These are phyloP conservation scores for Aethes cnicana DNA, from an alignment of 2,888 invertebrate species.

Conservation along the genomic window DNA sequence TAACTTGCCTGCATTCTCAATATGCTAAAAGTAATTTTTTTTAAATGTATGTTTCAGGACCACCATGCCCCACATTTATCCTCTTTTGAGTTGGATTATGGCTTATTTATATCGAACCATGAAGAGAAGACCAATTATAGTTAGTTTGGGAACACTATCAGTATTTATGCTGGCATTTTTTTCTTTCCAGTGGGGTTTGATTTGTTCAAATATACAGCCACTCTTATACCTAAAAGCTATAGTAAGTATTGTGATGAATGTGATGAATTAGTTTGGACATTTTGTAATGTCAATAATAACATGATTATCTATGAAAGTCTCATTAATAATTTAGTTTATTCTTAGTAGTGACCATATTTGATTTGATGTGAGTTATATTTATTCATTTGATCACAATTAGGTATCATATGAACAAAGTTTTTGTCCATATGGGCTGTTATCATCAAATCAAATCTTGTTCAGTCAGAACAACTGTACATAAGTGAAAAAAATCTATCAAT, in stretches of 20 bases:
- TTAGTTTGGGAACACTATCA: conserved; percentile 34
- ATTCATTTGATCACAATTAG: no score
- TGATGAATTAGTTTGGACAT: not conserved
- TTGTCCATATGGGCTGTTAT: no score
- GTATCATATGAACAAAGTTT: no score
- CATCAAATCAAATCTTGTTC: no score
- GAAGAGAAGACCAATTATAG: conserved; percentile 37
- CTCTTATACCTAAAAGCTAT: conserved; percentile 79
- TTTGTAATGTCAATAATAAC: not conserved
- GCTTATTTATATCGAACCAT: conserved; percentile 38
- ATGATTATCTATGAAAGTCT: not conserved
- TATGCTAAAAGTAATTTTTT: no score
- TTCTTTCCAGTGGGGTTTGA: conserved; percentile 74
- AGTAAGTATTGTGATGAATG: no score
- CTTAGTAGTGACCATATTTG: no score
- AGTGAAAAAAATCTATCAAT: no score
- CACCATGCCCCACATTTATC: not conserved
- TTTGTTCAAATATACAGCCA: conserved; percentile 83
- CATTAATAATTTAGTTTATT: no score
- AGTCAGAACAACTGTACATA: no score
- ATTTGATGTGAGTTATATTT: no score
- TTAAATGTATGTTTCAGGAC: conserved; percentile 11
- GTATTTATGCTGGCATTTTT: conserved; percentile 29
- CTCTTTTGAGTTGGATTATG: conserved; percentile 23
- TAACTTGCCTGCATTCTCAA: no score